These are phyloP conservation scores for Cephus rjabovi DNA, from an alignment of 2,888 invertebrate species.

Conservation along the genomic window DNA sequence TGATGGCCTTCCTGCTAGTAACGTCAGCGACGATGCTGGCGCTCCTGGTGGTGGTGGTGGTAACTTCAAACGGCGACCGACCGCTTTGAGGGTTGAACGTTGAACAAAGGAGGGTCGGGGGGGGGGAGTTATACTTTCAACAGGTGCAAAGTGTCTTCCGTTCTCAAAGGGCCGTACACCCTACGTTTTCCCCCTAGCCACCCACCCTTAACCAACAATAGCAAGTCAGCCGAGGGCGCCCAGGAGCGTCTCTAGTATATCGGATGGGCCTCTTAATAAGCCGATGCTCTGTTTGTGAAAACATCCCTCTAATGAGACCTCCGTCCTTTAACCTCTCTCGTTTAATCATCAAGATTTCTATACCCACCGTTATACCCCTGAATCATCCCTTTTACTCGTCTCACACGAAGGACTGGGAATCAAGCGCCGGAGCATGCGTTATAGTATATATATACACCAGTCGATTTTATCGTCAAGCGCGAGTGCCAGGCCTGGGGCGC, in stretches of 20 bases:
- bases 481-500: not conserved
- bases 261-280: slow-evolving; percentile 16
- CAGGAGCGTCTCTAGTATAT: not conserved
- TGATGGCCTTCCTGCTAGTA: not conserved
- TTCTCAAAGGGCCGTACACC: slow-evolving; percentile 7
- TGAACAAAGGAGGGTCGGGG: not conserved
- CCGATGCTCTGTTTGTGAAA: slow-evolving; percentile 17
- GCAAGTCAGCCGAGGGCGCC: not conserved
- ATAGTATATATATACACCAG: not conserved
- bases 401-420: not conserved
- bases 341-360: not conserved
- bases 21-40: not conserved
- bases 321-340: not conserved
- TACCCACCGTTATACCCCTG: not conserved
- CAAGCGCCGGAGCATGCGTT: not conserved
- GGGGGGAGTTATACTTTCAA: slow-evolving; percentile 39
- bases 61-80: slow-evolving; percentile 2
- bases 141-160: slow-evolving; percentile 48
- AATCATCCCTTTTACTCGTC: not conserved
- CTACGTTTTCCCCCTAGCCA: not conserved
- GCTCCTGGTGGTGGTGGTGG: not conserved
- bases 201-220: not conserved
- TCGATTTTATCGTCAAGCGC: not conserved
- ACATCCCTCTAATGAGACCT: slow-evolving; percentile 19
- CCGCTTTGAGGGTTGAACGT: slow-evolving; percentile 1